Base-by-base conservation (phyloP, 1,140 invertebrate genomes). In the Microplitis demolitor region DNA sequence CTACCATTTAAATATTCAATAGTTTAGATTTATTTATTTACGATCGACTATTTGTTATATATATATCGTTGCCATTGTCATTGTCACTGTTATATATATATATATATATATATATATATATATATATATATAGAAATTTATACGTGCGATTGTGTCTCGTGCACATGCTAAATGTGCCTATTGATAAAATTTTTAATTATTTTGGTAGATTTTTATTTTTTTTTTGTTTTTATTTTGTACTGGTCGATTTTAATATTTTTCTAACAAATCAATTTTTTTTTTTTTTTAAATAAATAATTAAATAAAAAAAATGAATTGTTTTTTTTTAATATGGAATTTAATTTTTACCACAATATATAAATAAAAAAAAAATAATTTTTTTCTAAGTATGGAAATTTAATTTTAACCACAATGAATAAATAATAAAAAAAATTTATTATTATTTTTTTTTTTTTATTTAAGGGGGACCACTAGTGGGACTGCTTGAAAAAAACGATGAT, bases 71-170 rank as follows among this genome's bases (percentile, higher is more conserved):
- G n/a, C n/a, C 58, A 72, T 39, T 33, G 13, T 33, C 31, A 72
- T 24, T 35, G 4, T 72, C 54, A 67, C 13, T 34, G 45, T 72
- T 35, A 45, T 72, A 54, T 24, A 24, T 54, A 24, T n/a, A n/a
- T n/a, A n/a, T n/a, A n/a, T n/a, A n/a, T n/a, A n/a, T n/a, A n/a
- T n/a, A n/a, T n/a, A 51, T n/a, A 51, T n/a, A 51, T 51, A 8
- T 51, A 9, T 9, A 8, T 24, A 56, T 56, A 56, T 56, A 16
- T 56, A 56, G 8, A 6, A 56, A 60, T 60, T 33, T 13, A 39
- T 66, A 58, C 70, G 70, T 71, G 70, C 70, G 54, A 37, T 39
- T 37, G 35, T 69, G 51, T 50, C 67, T 50, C 67, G 67, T 74
- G 66, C 72, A 69, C 63, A 66, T 66, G 63, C 63, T 50, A n/a